Base-by-base conservation (phyloP, 1,140 invertebrate genomes). In the Leptinotarsa lineolata region DNA sequence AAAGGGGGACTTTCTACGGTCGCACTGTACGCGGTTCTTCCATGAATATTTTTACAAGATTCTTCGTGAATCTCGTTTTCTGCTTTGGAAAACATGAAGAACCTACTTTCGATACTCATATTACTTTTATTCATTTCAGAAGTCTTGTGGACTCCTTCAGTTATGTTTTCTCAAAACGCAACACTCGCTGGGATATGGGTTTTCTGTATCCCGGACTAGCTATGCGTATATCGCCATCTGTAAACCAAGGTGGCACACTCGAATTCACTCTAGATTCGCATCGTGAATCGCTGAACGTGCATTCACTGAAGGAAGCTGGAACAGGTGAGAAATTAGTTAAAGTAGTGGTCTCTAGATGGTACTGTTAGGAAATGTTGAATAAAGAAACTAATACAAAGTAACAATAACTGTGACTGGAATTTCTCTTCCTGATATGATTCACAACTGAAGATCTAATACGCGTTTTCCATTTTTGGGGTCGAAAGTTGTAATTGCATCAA, bases 231-330 rank as follows among this genome's bases (percentile, higher is more conserved):
- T 91, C 91, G 11, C 92, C 92, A 44, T 88, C 86, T 68, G 74
- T 87, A 2, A 84, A 89, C 85, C 81, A 87, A 75, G 78, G 75
- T 73, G 92, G 92, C 46, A 83, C 92, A 30, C 83, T 93, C n/a
- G 91, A 93, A 80, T 93, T 94, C 79, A 88, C 90, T 4, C 82
- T 94, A 74, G 90, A 92, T 75, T 88, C 88, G 30, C 88, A 88
- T 80, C 77, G 85, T 2, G 79, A 88, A 84, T 76, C 86, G 81
- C 74, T 83, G 79, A 82, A 84, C 11, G 81, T 83, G 59, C 85
- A 86, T 70, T 77, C 77, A 18, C 75, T 82, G 15, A 86, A 87
- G 65, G 87, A 88, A 70, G 79, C 81, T 4, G 79, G 83, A 15
- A 87, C 87, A 69, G 86, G 87, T 88, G 79, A 60, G 54, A 39